Percentiles rank a stretch among this genome's conserved stretches.
These are phyloP conservation scores for Drosophila ficusphila DNA, from an alignment of 1,140 invertebrate species.

Conservation along the genomic window DNA sequence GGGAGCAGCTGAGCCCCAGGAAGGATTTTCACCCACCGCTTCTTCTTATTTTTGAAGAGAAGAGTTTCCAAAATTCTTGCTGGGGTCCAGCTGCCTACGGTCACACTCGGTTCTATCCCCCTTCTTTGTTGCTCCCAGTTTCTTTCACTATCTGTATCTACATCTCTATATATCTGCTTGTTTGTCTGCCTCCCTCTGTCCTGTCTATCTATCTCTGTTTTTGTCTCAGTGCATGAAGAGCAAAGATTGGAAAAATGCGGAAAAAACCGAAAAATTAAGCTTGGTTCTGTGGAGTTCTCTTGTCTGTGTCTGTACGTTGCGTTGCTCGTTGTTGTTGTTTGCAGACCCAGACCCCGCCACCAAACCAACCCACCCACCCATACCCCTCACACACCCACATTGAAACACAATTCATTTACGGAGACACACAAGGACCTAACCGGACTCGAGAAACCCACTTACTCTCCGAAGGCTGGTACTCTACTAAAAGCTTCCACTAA, in stretches of 20 bases:
- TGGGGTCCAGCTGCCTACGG: slow-evolving; percentile 30
- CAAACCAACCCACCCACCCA: slow-evolving; percentile 7
- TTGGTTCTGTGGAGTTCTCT: slow-evolving; percentile 34
- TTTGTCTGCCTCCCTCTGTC: slow-evolving; percentile 26
- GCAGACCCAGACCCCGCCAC: slow-evolving; percentile 23
- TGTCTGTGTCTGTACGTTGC: slow-evolving; percentile 55
- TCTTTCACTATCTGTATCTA: slow-evolving; percentile 31
- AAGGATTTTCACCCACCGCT: slow-evolving; percentile 8
- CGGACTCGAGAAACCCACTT: slow-evolving; percentile 2
- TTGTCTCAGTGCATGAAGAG: slow-evolving; percentile 54
- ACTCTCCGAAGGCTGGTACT: slow-evolving; percentile 5
- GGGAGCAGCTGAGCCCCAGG: slow-evolving; percentile 26
- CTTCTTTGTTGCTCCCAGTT: slow-evolving; percentile 13
- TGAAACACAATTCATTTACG: not conserved
- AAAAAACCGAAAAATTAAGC: slow-evolving; percentile 9
- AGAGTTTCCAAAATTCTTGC: slow-evolving; percentile 19
- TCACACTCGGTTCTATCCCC: slow-evolving; percentile 12
- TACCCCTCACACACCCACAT: not conserved
- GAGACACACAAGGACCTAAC: not conserved
- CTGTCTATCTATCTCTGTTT: slow-evolving; percentile 22
- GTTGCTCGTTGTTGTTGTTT: slow-evolving; percentile 58
- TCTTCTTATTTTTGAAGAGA: not conserved
- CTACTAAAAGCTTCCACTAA: slow-evolving; percentile 20
- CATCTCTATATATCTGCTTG: slow-evolving; percentile 32
- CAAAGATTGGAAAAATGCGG: slow-evolving; percentile 5